Evolutionary conservation across 2,888 invertebrate genomes (phyloP).

Genomic region (Sthenelais limicola): DNA sequence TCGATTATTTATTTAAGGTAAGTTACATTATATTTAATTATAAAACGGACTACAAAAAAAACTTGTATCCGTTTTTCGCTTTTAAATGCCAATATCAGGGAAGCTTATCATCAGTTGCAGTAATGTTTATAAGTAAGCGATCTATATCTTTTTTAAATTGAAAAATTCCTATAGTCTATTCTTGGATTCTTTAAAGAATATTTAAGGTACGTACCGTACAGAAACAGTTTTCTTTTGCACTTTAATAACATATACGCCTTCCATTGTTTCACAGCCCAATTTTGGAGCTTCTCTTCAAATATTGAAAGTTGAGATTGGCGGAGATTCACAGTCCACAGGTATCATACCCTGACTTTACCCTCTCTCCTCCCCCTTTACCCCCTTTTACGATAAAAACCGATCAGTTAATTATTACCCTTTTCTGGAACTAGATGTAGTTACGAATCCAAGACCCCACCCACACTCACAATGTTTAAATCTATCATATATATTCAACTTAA

Average conservation of each 20-base stretch:
- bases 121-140: not conserved
- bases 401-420: not conserved
- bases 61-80: too few species aligned
- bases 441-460: too few species aligned
- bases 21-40: not conserved
- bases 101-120: not conserved
- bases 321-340: slow-evolving; percentile 71
- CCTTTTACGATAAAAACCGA: not conserved
- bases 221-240: not conserved
- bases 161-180: too few species aligned
- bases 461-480: too few species aligned
- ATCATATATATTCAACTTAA: too few species aligned
- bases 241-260: not conserved
- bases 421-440: not conserved
- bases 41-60: not conserved
- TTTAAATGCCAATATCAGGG: too few species aligned
- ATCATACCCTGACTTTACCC: too few species aligned
- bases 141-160: too few species aligned
- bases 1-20: slow-evolving; percentile 70
- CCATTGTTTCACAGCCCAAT: slow-evolving; percentile 30
- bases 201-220: not conserved
- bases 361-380: too few species aligned
- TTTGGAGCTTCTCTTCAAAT: slow-evolving; percentile 67
- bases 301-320: slow-evolving; percentile 72
- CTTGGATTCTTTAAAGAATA: not conserved